Evolutionary conservation across 2,797 vertebrate species (phyloP), one percentile per base, ranked within the genome.

Genomic region (Notolepis coatsorum): DNA sequence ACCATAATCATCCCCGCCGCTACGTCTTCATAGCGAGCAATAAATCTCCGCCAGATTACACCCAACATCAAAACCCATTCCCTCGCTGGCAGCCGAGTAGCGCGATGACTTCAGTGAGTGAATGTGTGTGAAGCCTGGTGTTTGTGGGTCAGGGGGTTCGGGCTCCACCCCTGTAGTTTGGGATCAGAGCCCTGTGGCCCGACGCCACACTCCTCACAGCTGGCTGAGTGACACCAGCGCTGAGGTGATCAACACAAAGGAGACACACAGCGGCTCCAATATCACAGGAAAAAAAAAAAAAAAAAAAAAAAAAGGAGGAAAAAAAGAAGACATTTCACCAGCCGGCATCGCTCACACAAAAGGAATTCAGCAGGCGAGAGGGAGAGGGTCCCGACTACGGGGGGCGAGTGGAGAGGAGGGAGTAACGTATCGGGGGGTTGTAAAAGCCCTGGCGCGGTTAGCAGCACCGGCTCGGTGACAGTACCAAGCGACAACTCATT

Each of bases 201-300:
- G 35, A 2, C 2, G 75, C 73, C 82, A 84, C 77, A 65, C 85
- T 87, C 69, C 74, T 75, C 79, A 86, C 82, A 85, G 79, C 84
- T 85, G 78, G 80, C 71, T 24, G 54, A 77, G 69, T 76, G 80
- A 83, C 82, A 84, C 79, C 61, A 75, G 63, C 17, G n/a, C 38
- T 8, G 54, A 82, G 65, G 61, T 63, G 71, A 80, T 76, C 25
- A 31, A 58, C 74, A 85, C 68, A 85, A 82, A 75, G 63, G 65
- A 84, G 73, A 81, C 20, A 55, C 52, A 42, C 20, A 1, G 50
- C 59, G 13, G 69, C 76, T 88, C 79, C 43, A 42, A 87, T 87
- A 85, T 87, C 84, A 81, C 45, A 68, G 59, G 42, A 56, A 61
- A 43, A 66, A 53, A 33, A 23, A 41, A 57, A 39, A 27, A 27